A percentile compares a stretch with the other conserved stretches of the same genome.
phyloP scores from a whole-genome alignment of 2,113 vertebrate genomes.

The Myotis lucifugus region DNA sequence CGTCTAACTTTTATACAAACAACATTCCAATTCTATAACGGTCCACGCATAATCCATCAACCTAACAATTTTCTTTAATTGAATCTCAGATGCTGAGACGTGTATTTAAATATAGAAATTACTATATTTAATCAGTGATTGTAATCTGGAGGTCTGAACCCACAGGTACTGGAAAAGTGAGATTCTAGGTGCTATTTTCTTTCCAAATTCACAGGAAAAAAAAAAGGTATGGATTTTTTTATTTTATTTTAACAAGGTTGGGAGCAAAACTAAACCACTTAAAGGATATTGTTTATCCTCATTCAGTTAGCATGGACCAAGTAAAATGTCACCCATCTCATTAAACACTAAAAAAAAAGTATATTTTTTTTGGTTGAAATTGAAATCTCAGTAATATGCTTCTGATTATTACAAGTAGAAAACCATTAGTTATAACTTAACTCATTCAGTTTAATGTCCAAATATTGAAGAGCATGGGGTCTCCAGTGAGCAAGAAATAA shows the following conservation, averaged over 20 bases:
- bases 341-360: not conserved
- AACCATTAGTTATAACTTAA: slow-evolving; percentile 15
- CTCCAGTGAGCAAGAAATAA: not conserved
- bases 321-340: not conserved
- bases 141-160: not conserved
- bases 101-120: slow-evolving; percentile 33
- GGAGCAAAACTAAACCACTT: not conserved
- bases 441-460: not conserved
- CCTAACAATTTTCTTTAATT: slow-evolving; percentile 44
- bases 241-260: slow-evolving; percentile 32
- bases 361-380: not conserved
- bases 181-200: not conserved
- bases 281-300: not conserved
- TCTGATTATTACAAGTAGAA: slow-evolving; percentile 32
- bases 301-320: not conserved
- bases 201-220: not conserved
- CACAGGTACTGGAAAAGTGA: not conserved
- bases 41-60: slow-evolving; percentile 41
- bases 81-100: slow-evolving; percentile 1
- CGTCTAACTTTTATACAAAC: not conserved
- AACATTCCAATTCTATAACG: not conserved
- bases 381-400: not conserved
- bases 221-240: not conserved
- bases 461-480: not conserved
- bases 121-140: slow-evolving; percentile 34